A percentile compares a stretch with the other conserved stretches of the same genome.
Conservation (phyloP, 2,888 invertebrate species). For the Boloria euphrosyne region DNA sequence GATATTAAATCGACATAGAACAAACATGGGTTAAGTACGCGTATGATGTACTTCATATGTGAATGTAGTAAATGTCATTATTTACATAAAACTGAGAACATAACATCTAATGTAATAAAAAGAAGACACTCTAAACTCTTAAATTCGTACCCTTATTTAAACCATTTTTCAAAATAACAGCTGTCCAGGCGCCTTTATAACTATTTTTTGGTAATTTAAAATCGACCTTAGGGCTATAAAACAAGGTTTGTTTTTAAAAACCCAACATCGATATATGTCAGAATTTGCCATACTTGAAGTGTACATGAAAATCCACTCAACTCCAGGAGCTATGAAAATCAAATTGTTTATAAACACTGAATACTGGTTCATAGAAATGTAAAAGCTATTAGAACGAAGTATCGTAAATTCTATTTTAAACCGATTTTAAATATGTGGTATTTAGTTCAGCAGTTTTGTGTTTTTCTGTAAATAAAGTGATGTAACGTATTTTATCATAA, state of each 20-base stretch:
- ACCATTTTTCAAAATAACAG: slow-evolving; percentile 14
- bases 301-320: slow-evolving; percentile 31
- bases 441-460: no score
- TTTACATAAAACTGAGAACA: not conserved
- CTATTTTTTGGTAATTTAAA: not conserved
- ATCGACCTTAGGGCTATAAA: not conserved
- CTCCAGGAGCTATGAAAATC: slow-evolving; percentile 28
- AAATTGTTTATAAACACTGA: slow-evolving; percentile 23
- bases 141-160: slow-evolving; percentile 8
- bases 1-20: no score
- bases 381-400: slow-evolving; percentile 1
- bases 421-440: no score
- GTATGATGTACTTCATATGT: no score
- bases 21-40: no score
- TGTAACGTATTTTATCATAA: no score
- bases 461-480: no score
- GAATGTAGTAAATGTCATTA: no score
- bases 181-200: slow-evolving; percentile 1
- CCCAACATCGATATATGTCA: not conserved
- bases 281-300: slow-evolving; percentile 15
- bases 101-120: not conserved
- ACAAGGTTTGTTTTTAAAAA: not conserved
- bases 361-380: not conserved
- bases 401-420: not conserved
- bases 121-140: not conserved